Base-by-base conservation (phyloP, 2,888 invertebrate species). In the Volucella zonaria region DNA sequence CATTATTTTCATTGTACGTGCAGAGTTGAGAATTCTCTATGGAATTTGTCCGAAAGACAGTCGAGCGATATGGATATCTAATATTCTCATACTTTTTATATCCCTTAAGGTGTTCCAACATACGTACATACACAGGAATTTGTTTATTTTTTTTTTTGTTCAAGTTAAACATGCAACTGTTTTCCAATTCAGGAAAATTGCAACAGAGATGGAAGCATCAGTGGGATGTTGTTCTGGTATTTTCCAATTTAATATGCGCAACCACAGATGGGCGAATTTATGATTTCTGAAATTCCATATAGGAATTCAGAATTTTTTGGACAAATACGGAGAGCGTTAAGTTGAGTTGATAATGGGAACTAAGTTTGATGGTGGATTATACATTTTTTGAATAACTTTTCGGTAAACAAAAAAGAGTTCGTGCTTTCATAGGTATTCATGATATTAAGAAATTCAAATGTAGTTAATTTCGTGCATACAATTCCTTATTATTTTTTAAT, bases 161-260 rank as follows among this genome's bases (percentile, higher is more conserved):
- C 31, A 31, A 67, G 18, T 54, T 42, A 52, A 66, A 66, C 43
- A 67, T 54, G 43, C 43, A 66, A 52, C 23, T 15, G 12, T 23
- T 66, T 11, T 67, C n/a, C n/a, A 43, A n/a, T 54, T 54, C 15
- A 10, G 45, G 9, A 14, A 54, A n/a, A 67, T 8, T 67, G 67
- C 67, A 67, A 23, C 18, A 15, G 12, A 54, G 23, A n/a, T 15
- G 18, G 14, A 31, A 40, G 11, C 31, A 42, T 18, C 6, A 31
- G 0, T 31, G 6, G 54, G n/a, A 43, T 11, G n/a, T 8, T n/a
- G n/a, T n/a, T 71, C 31, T 31, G 31, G 31, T 31, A 31, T 31
- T 23, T 14, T 43, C 59, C 23, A 52, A 62, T 73, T 73, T 54
- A 23, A 54, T 73, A 73, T 73, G 62, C 73, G 14, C 31, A n/a